A percentile compares a stretch with the other conserved stretches of the same genome.
Evolutionary conservation across 2,797 vertebrate genomes (phyloP).

Genomic region (Malacoctenus gilli): DNA sequence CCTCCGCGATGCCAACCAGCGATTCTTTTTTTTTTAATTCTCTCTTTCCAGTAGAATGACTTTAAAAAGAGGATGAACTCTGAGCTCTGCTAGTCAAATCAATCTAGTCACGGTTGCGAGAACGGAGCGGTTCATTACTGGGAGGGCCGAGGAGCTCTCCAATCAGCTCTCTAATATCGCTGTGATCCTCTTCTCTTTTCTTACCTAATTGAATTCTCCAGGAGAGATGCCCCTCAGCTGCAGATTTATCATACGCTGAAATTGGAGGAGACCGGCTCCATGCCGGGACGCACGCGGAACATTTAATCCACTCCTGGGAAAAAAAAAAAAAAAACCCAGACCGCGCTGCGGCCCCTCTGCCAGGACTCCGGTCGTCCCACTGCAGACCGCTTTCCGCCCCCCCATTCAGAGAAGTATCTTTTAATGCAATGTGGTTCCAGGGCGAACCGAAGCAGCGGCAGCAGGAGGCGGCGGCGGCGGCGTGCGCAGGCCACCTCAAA

Average conservation of each 20-base stretch:
- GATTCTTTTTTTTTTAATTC: slow-evolving; percentile 25
- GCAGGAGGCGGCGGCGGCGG: slow-evolving; percentile 46
- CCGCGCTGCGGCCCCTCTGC: slow-evolving; percentile 20
- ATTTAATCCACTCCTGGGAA: slow-evolving; percentile 69
- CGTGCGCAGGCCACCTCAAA: slow-evolving; percentile 39
- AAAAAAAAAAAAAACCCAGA: no score
- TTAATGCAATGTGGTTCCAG: slow-evolving; percentile 14
- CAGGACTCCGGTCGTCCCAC: slow-evolving; percentile 51
- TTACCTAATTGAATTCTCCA: slow-evolving; percentile 79
- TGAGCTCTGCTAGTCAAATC: slow-evolving; percentile 69
- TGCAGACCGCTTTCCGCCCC: slow-evolving; percentile 54
- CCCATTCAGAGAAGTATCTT: slow-evolving; percentile 50
- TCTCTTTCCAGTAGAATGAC: no score
- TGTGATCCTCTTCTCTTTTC: slow-evolving; percentile 74
- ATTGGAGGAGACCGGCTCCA: slow-evolving; percentile 72
- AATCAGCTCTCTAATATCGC: slow-evolving; percentile 75
- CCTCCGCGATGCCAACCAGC: slow-evolving; percentile 39
- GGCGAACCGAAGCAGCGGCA: slow-evolving; percentile 42
- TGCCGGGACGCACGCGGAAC: slow-evolving; percentile 72
- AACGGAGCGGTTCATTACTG: slow-evolving; percentile 71
- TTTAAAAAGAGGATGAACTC: slow-evolving; percentile 68
- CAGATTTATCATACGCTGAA: slow-evolving; percentile 78
- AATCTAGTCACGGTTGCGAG: slow-evolving; percentile 69
- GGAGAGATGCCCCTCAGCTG: slow-evolving; percentile 74
- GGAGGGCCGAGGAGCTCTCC: slow-evolving; percentile 62